phyloP scores from a whole-genome alignment of 2,797 vertebrate genomes.

The Anolis apletophallus region DNA sequence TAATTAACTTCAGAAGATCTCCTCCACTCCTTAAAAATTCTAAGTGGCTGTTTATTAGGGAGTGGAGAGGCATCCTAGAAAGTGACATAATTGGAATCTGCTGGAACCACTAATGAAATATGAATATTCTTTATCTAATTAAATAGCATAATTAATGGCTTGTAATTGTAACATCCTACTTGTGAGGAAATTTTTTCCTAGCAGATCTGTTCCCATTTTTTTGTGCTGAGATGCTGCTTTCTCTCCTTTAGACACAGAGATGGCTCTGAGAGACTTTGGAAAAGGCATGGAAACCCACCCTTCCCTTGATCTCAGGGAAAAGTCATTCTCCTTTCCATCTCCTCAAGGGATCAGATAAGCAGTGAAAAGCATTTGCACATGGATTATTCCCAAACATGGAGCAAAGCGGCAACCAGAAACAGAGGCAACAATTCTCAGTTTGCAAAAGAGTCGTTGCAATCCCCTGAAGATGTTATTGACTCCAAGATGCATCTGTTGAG shows the following conservation, averaged over 20 bases:
- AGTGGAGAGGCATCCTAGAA: conserved; percentile 66
- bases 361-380: too few species aligned
- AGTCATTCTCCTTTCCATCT: too few species aligned
- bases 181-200: fast-evolving
- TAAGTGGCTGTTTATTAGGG: conserved; percentile 79
- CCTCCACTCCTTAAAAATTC: conserved; percentile 81
- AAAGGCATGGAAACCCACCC: too few species aligned
- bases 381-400: too few species aligned
- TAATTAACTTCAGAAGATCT: conserved; percentile 89
- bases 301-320: too few species aligned
- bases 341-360: too few species aligned
- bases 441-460: too few species aligned
- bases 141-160: conserved; percentile 68
- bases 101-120: conserved; percentile 67
- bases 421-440: too few species aligned
- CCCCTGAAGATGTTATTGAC: too few species aligned
- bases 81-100: conserved; percentile 72
- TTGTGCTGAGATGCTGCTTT: neutral
- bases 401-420: too few species aligned
- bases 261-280: too few species aligned
- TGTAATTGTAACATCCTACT: neutral
- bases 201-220: neutral
- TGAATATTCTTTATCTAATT: conserved; percentile 78
- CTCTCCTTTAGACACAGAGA: neutral
- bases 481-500: too few species aligned